phyloP scores from a whole-genome alignment of 2,113 vertebrate species.

The Larimichthys crocea region DNA sequence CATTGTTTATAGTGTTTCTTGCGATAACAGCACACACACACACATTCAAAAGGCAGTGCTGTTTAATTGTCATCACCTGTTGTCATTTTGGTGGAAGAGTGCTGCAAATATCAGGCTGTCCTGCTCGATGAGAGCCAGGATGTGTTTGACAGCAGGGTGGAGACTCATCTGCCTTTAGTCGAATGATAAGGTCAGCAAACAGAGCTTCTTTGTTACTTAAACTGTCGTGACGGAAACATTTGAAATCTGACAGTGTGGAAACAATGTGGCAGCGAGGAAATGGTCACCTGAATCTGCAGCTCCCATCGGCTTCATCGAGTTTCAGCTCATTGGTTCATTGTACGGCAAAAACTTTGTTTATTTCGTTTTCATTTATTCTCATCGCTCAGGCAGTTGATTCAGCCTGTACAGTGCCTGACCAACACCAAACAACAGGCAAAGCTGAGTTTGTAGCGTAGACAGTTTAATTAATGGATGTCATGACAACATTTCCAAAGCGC shows the following conservation, averaged over 20 bases:
- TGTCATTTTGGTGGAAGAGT: slow-evolving; percentile 20
- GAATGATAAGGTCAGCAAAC: slow-evolving; percentile 30
- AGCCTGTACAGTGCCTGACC: not conserved
- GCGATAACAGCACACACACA: not conserved
- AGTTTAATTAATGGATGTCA: too few species aligned
- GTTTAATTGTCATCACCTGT: slow-evolving; percentile 44
- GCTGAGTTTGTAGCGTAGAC: too few species aligned
- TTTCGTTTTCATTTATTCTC: not conserved
- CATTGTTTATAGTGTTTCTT: slow-evolving; percentile 17
- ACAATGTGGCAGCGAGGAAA: not conserved
- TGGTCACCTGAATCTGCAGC: not conserved
- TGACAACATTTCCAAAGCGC: too few species aligned
- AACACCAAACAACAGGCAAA: too few species aligned
- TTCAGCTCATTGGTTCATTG: not conserved
- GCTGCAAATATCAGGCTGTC: not conserved
- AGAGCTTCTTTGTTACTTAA: slow-evolving; percentile 4
- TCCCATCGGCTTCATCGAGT: not conserved
- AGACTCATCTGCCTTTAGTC: slow-evolving; percentile 11
- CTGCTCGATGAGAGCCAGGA: slow-evolving; percentile 24
- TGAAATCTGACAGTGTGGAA: not conserved
- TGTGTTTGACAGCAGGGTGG: slow-evolving; percentile 37
- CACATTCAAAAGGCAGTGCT: not conserved
- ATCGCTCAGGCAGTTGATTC: not conserved
- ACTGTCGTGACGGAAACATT: not conserved
- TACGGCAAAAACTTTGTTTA: not conserved